These are phyloP conservation scores for Frankliniella fusca DNA, from an alignment of 2,888 invertebrate genomes.

Conservation along the genomic window DNA sequence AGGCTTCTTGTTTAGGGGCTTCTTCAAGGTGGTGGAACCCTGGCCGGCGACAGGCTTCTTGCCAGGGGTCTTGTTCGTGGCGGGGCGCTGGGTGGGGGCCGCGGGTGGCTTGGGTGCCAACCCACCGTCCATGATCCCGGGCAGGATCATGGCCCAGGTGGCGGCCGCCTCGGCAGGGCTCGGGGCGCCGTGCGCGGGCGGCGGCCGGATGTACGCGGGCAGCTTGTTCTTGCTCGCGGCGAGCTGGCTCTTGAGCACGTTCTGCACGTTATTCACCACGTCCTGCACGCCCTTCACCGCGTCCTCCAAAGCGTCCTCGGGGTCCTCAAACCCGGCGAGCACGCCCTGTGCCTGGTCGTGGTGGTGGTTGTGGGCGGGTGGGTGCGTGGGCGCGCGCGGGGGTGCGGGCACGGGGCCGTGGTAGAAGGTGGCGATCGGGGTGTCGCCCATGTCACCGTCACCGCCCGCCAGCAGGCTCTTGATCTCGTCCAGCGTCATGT, in stretches of 20 bases:
- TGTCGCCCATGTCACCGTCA: slow-evolving; percentile 55
- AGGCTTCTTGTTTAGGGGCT: not conserved
- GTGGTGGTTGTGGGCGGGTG: slow-evolving; percentile 46
- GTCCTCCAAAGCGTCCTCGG: slow-evolving; percentile 36
- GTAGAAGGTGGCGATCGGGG: slow-evolving; percentile 48
- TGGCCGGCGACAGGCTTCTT: slow-evolving; percentile 13
- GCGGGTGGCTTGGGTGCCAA: slow-evolving; percentile 19
- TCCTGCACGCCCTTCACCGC: slow-evolving; percentile 57
- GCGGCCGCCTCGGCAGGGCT: slow-evolving; percentile 71
- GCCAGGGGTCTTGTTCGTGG: slow-evolving; percentile 8
- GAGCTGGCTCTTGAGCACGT: slow-evolving; percentile 74
- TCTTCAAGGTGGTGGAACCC: slow-evolving; percentile 10
- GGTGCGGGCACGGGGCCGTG: slow-evolving; percentile 50
- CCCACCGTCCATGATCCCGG: slow-evolving; percentile 69
- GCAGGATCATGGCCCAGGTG: slow-evolving; percentile 76
- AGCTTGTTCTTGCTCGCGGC: slow-evolving; percentile 50
- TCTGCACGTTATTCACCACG: slow-evolving; percentile 77
- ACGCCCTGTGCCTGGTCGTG: slow-evolving; percentile 57
- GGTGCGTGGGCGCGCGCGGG: slow-evolving; percentile 50
- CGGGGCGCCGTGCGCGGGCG: slow-evolving; percentile 42
- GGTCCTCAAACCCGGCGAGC: not conserved
- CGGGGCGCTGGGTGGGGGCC: slow-evolving; percentile 11
- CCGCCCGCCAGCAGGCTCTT: slow-evolving; percentile 80
- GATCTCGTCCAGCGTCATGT: slow-evolving; percentile 81
- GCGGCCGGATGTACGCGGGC: slow-evolving; percentile 47